phyloP scores from a whole-genome alignment of 2,888 invertebrate genomes.

The Cephus pulcher region DNA sequence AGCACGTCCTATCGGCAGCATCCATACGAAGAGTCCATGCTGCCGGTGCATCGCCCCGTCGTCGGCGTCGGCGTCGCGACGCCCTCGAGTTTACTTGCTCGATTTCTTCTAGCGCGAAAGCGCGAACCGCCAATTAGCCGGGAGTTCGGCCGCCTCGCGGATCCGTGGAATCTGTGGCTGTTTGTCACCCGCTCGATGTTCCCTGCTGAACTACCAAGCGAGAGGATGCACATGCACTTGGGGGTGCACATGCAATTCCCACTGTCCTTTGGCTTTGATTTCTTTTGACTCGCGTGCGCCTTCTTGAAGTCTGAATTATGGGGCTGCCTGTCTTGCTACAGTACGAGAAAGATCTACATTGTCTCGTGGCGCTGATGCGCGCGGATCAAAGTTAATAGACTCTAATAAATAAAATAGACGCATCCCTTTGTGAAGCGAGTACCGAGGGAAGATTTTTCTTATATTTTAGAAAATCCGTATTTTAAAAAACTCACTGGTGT shows the following conservation, averaged over 20 bases:
- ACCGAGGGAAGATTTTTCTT: background rate
- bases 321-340: background rate
- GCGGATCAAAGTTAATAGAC: background rate
- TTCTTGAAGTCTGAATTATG: conserved; percentile 44
- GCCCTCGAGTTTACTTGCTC: conserved; percentile 3
- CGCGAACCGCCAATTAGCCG: conserved; percentile 61
- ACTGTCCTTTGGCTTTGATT: background rate
- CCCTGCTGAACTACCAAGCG: background rate
- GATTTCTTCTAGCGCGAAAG: conserved; percentile 40
- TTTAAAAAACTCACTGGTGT: background rate
- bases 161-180: conserved; percentile 58
- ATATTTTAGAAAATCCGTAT: background rate
- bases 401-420: background rate
- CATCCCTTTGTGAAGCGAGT: background rate
- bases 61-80: conserved; percentile 17
- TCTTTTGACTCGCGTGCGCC: background rate
- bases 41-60: conserved; percentile 4
- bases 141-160: conserved; percentile 49
- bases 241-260: background rate
- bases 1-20: background rate
- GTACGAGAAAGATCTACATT: background rate
- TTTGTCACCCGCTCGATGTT: conserved; percentile 50
- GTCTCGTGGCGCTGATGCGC: background rate
- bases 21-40: background rate
- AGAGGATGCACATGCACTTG: background rate